Percentiles rank a stretch among this genome's conserved stretches.
phyloP scores from a whole-genome alignment of 2,113 vertebrate genomes.

The Paraplagusia blochii region DNA sequence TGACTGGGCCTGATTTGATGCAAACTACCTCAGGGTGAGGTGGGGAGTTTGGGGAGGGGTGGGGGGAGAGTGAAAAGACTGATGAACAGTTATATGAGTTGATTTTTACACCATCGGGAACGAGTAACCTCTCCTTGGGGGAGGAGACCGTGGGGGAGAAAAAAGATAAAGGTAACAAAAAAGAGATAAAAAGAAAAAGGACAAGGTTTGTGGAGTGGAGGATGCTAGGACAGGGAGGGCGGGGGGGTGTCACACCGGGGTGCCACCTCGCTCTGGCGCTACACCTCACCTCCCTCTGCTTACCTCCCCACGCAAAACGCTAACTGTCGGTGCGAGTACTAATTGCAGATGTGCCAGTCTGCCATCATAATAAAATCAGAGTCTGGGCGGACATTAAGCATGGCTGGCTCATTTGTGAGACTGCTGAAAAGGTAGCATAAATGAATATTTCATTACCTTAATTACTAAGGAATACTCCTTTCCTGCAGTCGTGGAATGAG shows the following conservation, averaged over 20 bases:
- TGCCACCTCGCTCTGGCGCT: conserved; percentile 42
- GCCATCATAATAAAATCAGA: conserved; percentile 97
- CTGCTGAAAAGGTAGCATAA: conserved; percentile 98
- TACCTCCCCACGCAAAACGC: conserved; percentile 85
- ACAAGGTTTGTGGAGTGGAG: conserved; percentile 78
- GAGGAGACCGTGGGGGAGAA: conserved; percentile 33
- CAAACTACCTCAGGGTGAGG: conserved; percentile 94
- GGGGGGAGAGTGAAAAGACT: conserved; percentile 76
- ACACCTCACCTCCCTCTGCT: conserved; percentile 83
- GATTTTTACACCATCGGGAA: conserved; percentile 97
- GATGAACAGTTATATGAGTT: conserved; percentile 99
- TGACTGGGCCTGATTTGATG: conserved; percentile 98
- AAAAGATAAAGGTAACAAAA: conserved; percentile 52
- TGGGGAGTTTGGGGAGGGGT: conserved; percentile 11
- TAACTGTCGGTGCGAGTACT: conserved; percentile 93
- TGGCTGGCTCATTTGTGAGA: conserved; percentile 96
- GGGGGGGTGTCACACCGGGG: conserved; percentile 71
- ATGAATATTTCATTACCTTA: conserved; percentile 99
- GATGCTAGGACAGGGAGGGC: conserved; percentile 42
- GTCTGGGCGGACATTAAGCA: conserved; percentile 94
- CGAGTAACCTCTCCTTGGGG: conserved; percentile 93
- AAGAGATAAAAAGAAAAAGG: conserved; percentile 44
- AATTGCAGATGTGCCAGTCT: conserved; percentile 98
- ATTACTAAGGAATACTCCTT: conserved; percentile 98
- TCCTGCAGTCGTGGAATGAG: conserved; percentile 93